These are phyloP conservation scores for Leptoteleia sp. DNA, from an alignment of 1,140 invertebrate species.

Conservation along the genomic window DNA sequence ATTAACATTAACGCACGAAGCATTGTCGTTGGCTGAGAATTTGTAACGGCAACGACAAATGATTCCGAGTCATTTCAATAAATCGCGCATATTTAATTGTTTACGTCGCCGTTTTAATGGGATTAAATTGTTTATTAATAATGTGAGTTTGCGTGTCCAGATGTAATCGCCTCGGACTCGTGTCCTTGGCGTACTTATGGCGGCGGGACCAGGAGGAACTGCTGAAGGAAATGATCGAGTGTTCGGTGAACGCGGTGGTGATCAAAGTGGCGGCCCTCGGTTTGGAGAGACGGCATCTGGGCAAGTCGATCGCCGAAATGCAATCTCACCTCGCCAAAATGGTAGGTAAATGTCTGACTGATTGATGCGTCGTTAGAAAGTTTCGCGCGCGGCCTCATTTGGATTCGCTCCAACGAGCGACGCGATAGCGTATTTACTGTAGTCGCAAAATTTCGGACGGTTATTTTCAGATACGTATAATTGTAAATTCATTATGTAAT, in stretches of 20 bases:
- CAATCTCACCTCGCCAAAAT: conserved; percentile 92
- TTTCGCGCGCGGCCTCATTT: conserved; percentile 66
- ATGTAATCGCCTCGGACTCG: conserved; percentile 93
- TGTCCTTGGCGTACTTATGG: conserved; percentile 96
- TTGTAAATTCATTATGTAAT: conserved; percentile 62
- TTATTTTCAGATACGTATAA: conserved; percentile 71
- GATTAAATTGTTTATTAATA: conserved; percentile 2
- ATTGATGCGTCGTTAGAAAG: conserved; percentile 69
- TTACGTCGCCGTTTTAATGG: too few relatives aligned
- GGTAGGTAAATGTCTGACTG: conserved; percentile 80
- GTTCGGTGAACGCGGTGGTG: conserved; percentile 94
- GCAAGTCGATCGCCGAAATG: conserved; percentile 91
- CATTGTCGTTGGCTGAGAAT: too few relatives aligned
- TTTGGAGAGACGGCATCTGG: conserved; percentile 94
- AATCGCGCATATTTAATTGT: too few relatives aligned
- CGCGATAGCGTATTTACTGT: conserved; percentile 59
- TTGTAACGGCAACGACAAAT: too few relatives aligned
- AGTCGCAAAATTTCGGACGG: conserved; percentile 62
- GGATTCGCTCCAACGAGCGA: conserved; percentile 67
- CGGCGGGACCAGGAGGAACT: conserved; percentile 95
- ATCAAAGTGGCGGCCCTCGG: conserved; percentile 98
- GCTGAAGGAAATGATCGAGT: conserved; percentile 98
- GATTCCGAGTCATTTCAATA: too few relatives aligned
- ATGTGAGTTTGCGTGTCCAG: conserved; percentile 78
- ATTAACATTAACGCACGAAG: too few relatives aligned